Evolutionary conservation across 2,888 invertebrate genomes (phyloP).

Genomic region (Stenotaenia linearis): DNA sequence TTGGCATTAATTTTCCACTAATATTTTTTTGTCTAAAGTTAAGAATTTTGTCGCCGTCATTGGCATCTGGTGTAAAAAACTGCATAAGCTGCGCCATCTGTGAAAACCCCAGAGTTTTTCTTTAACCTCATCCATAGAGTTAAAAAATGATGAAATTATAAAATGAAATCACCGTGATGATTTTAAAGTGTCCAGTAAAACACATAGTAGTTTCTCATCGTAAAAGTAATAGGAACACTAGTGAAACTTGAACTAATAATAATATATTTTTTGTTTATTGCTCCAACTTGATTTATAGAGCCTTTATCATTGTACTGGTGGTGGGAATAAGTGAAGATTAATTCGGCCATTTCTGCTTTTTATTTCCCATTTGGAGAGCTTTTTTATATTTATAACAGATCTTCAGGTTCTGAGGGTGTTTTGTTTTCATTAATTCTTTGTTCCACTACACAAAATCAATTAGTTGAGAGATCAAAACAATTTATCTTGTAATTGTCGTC

Average conservation of each 20-base stretch:
- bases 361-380: conserved; percentile 1
- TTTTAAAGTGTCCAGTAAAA: background rate
- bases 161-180: background rate
- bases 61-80: background rate
- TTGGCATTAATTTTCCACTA: background rate
- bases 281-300: background rate
- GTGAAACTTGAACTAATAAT: background rate
- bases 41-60: background rate
- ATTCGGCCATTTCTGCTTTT: conserved; percentile 13
- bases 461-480: background rate
- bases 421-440: background rate
- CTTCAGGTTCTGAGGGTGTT: background rate
- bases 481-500: conserved; percentile 1
- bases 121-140: background rate
- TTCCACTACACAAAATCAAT: background rate
- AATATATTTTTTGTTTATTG: conserved; percentile 2
- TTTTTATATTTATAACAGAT: conserved; percentile 1
- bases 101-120: background rate
- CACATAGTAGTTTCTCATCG: background rate
- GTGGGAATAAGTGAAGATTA: conserved; percentile 6
- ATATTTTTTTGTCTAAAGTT: background rate
- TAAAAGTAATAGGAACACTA: no score
- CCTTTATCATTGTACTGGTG: background rate
- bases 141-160: background rate
- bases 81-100: background rate